Evolutionary conservation across 2,797 vertebrate species (phyloP).

Genomic region (Propithecus perrieri): DNA sequence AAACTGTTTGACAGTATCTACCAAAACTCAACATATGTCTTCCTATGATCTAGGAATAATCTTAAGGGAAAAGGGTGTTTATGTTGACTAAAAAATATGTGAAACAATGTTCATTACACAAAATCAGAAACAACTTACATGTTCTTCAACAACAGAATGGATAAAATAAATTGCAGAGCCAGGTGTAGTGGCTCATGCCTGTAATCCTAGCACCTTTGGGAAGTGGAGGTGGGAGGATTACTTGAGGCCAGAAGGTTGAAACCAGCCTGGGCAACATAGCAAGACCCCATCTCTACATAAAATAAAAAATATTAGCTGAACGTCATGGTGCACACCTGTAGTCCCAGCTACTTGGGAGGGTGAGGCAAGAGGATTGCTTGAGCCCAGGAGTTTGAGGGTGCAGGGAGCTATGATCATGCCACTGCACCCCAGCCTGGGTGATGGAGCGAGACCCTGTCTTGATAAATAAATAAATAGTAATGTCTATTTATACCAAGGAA

Average conservation of each 20-base stretch:
- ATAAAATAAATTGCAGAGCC: not conserved
- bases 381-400: not conserved
- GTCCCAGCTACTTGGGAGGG: not conserved
- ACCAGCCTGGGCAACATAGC: not conserved
- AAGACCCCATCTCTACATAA: not conserved
- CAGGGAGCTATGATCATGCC: not conserved
- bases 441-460: not conserved
- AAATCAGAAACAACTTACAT: not conserved
- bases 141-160: not conserved
- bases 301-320: not conserved
- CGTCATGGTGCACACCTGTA: not conserved
- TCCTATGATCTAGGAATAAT: not conserved
- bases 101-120: not conserved
- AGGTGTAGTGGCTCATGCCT: not conserved
- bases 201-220: not conserved
- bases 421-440: not conserved
- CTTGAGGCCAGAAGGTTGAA: not conserved
- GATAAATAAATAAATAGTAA: not conserved
- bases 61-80: not conserved
- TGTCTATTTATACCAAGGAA: not conserved
- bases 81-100: not conserved
- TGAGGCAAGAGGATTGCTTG: not conserved
- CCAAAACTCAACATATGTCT: not conserved
- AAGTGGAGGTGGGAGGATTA: not conserved
- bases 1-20: not conserved